A percentile compares a stretch with the other conserved stretches of the same genome.
Evolutionary conservation across 2,113 vertebrate genomes (phyloP).

Genomic region (Paedocypris sp.): DNA sequence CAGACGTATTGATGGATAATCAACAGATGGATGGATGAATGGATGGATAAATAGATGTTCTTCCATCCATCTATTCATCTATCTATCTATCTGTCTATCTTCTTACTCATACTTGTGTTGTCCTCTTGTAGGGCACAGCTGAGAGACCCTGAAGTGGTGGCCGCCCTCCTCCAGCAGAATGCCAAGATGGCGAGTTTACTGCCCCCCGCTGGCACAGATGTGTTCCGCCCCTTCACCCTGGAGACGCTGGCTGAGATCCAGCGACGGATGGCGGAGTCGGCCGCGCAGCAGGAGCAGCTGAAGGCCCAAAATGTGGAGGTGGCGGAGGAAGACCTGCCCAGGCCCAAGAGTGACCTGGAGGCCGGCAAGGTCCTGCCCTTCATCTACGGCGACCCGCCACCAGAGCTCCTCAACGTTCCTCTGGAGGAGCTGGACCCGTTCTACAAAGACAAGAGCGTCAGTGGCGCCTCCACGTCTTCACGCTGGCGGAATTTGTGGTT

Average conservation of each 20-base stretch:
- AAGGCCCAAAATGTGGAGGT: slow-evolving; percentile 55
- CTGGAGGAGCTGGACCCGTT: slow-evolving; percentile 78
- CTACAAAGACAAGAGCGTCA: slow-evolving; percentile 73
- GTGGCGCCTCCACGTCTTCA: no score
- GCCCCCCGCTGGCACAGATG: slow-evolving; percentile 54
- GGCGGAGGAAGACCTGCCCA: slow-evolving; percentile 54
- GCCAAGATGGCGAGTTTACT: slow-evolving; percentile 65
- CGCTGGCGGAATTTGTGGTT: no score
- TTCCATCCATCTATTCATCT: no score
- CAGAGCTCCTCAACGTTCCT: slow-evolving; percentile 60
- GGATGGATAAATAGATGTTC: no score
- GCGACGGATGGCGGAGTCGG: slow-evolving; percentile 48
- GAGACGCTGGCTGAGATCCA: slow-evolving; percentile 72
- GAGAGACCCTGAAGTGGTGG: slow-evolving; percentile 33
- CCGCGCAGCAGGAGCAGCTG: slow-evolving; percentile 52
- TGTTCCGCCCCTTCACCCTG: slow-evolving; percentile 69
- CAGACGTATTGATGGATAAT: no score
- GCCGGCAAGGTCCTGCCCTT: slow-evolving; percentile 70
- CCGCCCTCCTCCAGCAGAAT: slow-evolving; percentile 55
- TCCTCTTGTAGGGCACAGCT: slow-evolving; percentile 24
- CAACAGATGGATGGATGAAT: no score
- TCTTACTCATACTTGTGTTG: no score
- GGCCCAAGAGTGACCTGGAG: slow-evolving; percentile 69
- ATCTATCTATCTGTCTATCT: no score
- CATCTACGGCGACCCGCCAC: slow-evolving; percentile 72